phyloP scores from a whole-genome alignment of 2,113 vertebrate species.

The Gnathonemus longibarbis region DNA sequence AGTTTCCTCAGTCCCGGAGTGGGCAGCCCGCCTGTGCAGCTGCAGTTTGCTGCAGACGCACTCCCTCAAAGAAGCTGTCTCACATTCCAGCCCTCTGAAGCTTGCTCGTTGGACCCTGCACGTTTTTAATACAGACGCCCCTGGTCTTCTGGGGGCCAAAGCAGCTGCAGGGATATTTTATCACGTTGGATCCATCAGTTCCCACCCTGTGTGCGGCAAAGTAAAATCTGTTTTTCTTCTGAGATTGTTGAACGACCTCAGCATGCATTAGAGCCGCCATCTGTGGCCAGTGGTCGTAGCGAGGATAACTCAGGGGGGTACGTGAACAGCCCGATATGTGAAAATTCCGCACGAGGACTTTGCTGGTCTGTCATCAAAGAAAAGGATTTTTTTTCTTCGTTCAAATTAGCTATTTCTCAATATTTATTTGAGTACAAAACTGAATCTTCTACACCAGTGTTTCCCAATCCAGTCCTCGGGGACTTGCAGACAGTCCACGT shows the following conservation, averaged over 20 bases:
- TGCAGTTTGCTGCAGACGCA: constrained; percentile 75
- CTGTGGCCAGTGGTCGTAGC: background rate
- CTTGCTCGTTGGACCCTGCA: constrained; percentile 72
- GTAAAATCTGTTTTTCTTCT: constrained; percentile 13
- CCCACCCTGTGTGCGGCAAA: constrained; percentile 21
- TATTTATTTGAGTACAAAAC: background rate
- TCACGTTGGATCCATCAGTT: constrained; percentile 53
- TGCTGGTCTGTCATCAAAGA: constrained; percentile 11
- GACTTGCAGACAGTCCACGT: background rate
- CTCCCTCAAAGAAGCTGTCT: constrained; percentile 68
- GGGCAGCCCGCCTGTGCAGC: constrained; percentile 64
- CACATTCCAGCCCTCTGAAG: constrained; percentile 78
- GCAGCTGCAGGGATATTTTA: constrained; percentile 62
- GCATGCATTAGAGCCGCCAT: background rate
- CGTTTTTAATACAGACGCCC: constrained; percentile 96
- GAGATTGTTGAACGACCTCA: background rate
- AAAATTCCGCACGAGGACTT: background rate
- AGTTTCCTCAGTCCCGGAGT: constrained; percentile 53
- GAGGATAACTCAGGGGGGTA: background rate
- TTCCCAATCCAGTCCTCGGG: background rate
- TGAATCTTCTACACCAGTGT: background rate
- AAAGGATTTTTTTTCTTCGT: background rate
- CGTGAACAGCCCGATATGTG: background rate
- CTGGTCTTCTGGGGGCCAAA: constrained; percentile 68
- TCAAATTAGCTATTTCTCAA: background rate